Evolutionary conservation across 1,140 invertebrate genomes (phyloP).

Genomic region (Ceratitis capitata): DNA sequence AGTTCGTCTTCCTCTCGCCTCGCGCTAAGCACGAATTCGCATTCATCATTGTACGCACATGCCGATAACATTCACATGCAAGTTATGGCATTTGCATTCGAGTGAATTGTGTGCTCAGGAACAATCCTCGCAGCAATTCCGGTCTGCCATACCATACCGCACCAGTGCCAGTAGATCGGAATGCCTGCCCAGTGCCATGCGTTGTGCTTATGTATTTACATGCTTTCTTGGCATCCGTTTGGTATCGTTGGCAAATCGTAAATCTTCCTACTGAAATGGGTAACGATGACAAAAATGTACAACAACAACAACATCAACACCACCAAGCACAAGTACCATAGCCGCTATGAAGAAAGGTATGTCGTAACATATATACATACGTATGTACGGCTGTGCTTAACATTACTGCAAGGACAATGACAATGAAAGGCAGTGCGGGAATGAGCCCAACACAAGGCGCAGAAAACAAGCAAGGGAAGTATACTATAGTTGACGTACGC

Average conservation of each 20-base stretch:
- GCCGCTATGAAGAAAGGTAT: too few species aligned
- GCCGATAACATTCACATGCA: background rate
- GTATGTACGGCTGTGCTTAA: background rate
- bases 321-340: too few species aligned
- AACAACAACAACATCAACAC: background rate
- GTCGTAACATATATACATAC: background rate
- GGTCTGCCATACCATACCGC: background rate
- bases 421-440: background rate
- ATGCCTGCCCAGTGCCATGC: slow-evolving; percentile 4
- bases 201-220: background rate
- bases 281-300: slow-evolving; percentile 34
- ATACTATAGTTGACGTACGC: background rate
- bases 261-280: slow-evolving; percentile 13
- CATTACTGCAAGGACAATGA: background rate
- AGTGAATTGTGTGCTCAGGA: background rate
- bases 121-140: background rate
- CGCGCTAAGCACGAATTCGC: background rate
- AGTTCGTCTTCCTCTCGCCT: background rate
- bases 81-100: slow-evolving; percentile 35
- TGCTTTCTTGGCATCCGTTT: background rate
- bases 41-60: slow-evolving; percentile 10
- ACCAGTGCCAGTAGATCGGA: background rate
- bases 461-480: background rate
- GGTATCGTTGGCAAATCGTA: slow-evolving; percentile 6
- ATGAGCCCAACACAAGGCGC: background rate